phyloP scores from a whole-genome alignment of 2,797 vertebrate species.

The Staurois parvus region DNA sequence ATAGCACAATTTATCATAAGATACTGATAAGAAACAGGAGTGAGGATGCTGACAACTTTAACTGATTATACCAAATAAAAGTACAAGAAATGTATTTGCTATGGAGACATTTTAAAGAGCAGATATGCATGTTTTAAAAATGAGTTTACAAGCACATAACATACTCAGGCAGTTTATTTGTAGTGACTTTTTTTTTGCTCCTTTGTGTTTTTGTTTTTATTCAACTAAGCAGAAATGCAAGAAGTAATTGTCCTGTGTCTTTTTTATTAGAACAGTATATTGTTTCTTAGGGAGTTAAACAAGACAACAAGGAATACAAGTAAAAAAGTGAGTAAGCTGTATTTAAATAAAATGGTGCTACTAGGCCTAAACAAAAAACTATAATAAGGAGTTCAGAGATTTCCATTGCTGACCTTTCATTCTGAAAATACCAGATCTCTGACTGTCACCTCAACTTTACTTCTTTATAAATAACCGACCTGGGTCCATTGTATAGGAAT shows the following conservation, averaged over 20 bases:
- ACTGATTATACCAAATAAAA: conserved; percentile 72
- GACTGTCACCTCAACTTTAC: too few relatives aligned
- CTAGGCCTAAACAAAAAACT: too few relatives aligned
- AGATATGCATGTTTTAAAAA: conserved; percentile 63
- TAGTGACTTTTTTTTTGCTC: conserved; percentile 11
- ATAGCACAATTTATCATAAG: conserved; percentile 69
- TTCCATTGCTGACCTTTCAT: too few relatives aligned
- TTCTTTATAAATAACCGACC: too few relatives aligned
- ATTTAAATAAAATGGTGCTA: conserved; percentile 6
- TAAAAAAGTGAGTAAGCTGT: conserved; percentile 6
- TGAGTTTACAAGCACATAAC: conserved; percentile 59
- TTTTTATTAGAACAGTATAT: conserved; percentile 41
- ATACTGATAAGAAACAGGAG: conserved; percentile 69
- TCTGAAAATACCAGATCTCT: too few relatives aligned
- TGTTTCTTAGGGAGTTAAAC: conserved; percentile 18
- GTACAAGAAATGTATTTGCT: conserved; percentile 68
- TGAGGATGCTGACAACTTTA: conserved; percentile 70
- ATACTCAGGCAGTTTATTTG: not conserved
- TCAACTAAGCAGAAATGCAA: conserved; percentile 14
- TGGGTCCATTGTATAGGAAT: too few relatives aligned
- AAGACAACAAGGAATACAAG: conserved; percentile 5
- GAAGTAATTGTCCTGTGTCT: not conserved
- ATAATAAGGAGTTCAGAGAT: too few relatives aligned
- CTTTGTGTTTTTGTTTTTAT: conserved; percentile 5
- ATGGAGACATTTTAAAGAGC: conserved; percentile 53